Evolutionary conservation across 2,888 invertebrate species (phyloP).

Genomic region (Drosophila borealis): DNA sequence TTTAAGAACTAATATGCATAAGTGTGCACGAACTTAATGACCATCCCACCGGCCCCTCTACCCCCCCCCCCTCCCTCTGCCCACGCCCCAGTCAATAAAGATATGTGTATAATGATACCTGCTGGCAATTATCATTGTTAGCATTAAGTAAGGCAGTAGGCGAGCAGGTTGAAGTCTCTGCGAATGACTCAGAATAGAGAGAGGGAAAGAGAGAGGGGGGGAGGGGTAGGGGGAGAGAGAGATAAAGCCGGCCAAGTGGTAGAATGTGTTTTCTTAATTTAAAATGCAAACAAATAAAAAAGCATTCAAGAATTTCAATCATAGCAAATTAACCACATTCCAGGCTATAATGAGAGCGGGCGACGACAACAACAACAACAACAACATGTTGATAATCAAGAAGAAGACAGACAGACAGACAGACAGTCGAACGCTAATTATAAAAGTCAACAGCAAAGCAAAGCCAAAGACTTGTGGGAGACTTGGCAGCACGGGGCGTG

Average conservation of each 20-base stretch:
- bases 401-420: conserved; percentile 1
- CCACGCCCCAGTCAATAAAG: not conserved
- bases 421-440: conserved; percentile 58
- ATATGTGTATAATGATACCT: conserved; percentile 35
- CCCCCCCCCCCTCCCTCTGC: conserved; percentile 15
- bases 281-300: conserved; percentile 74
- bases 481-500: conserved; percentile 24
- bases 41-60: too few relatives aligned
- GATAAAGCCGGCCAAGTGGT: conserved; percentile 22
- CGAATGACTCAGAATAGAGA: conserved; percentile 45
- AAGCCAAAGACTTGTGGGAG: conserved; percentile 10
- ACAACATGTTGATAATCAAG: not conserved
- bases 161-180: conserved; percentile 49
- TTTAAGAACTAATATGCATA: conserved; percentile 11
- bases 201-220: not conserved
- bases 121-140: conserved; percentile 39
- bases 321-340: conserved; percentile 78
- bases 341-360: conserved; percentile 58
- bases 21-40: not conserved
- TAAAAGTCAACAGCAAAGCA: conserved; percentile 47
- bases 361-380: conserved; percentile 27
- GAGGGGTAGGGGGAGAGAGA: not conserved
- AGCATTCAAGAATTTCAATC: conserved; percentile 72
- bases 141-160: conserved; percentile 61
- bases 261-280: conserved; percentile 54